Conservation (phyloP, 2,888 invertebrate genomes). For the Cataglyphis rosenhaueri region DNA sequence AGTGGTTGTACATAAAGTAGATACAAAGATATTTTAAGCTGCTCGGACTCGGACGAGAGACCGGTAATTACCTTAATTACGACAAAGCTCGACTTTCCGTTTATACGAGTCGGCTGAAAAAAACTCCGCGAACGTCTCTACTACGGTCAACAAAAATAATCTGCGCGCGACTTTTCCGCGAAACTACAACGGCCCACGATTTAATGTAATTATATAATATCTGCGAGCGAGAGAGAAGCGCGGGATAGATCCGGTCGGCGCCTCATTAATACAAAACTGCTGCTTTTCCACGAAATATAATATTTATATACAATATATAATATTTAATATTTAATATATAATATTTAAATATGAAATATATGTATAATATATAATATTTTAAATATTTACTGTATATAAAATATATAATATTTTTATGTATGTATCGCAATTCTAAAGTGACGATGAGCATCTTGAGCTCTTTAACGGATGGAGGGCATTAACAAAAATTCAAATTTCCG, state of each 20-base stretch:
- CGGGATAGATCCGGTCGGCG: background rate
- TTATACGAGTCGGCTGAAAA: conserved; percentile 62
- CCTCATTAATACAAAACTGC: conserved; percentile 32
- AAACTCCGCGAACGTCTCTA: conserved; percentile 37
- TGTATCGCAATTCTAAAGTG: background rate
- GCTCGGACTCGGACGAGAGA: conserved; percentile 62
- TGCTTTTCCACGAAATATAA: background rate
- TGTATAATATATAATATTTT: no score
- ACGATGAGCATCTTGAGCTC: conserved; percentile 69
- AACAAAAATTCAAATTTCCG: conserved; percentile 83
- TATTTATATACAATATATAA: background rate
- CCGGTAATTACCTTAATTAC: conserved; percentile 81
- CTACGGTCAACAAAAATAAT: conserved; percentile 33
- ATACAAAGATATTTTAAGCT: conserved; percentile 67
- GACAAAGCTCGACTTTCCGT: conserved; percentile 74
- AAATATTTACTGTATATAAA: no score
- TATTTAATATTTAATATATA: no score
- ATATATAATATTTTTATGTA: background rate
- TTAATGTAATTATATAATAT: conserved; percentile 33
- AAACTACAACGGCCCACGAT: conserved; percentile 7
- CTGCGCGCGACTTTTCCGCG: conserved; percentile 12
- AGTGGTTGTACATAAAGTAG: conserved; percentile 69
- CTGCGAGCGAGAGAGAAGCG: conserved; percentile 16
- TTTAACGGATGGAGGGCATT: conserved; percentile 80
- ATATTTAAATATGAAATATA: no score